Evolutionary conservation across 1,140 invertebrate species (phyloP).

Genomic region (Heterodera carotae): DNA sequence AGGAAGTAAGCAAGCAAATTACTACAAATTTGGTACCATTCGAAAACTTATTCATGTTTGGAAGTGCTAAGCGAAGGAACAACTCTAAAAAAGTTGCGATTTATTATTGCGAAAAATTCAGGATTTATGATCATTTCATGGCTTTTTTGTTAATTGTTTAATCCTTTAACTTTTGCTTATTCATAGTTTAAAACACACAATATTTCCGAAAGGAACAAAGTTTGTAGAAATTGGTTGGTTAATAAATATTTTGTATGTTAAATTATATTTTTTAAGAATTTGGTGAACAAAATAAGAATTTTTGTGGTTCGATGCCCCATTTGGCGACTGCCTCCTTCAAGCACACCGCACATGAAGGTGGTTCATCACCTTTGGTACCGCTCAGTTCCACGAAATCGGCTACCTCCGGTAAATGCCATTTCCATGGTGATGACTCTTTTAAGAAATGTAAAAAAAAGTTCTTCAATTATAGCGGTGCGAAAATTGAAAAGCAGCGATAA

Average conservation of each 20-base stretch:
- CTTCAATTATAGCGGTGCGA: neutral
- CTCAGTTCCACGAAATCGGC: slow-evolving; percentile 1
- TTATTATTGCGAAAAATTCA: no score
- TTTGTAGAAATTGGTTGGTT: no score
- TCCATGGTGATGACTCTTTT: neutral
- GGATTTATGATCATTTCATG: no score
- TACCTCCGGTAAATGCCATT: slow-evolving; percentile 1
- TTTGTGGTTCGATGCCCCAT: neutral
- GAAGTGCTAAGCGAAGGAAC: no score
- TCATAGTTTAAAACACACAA: no score
- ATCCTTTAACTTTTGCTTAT: no score
- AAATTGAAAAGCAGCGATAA: slow-evolving; percentile 1
- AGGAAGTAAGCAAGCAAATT: no score
- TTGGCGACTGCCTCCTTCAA: neutral
- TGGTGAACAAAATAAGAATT: neutral
- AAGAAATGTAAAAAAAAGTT: neutral
- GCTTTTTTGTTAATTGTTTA: no score
- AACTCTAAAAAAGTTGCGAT: no score
- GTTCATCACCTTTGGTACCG: neutral
- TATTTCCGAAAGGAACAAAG: no score
- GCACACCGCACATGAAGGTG: neutral
- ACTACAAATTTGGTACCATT: no score
- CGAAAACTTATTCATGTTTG: no score
- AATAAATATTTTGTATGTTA: neutral
- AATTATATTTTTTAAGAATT: neutral